A percentile compares a stretch with the other conserved stretches of the same genome.
Evolutionary conservation across 2,113 vertebrate species (phyloP).

Genomic region (Chamaetylas fuelleborni): DNA sequence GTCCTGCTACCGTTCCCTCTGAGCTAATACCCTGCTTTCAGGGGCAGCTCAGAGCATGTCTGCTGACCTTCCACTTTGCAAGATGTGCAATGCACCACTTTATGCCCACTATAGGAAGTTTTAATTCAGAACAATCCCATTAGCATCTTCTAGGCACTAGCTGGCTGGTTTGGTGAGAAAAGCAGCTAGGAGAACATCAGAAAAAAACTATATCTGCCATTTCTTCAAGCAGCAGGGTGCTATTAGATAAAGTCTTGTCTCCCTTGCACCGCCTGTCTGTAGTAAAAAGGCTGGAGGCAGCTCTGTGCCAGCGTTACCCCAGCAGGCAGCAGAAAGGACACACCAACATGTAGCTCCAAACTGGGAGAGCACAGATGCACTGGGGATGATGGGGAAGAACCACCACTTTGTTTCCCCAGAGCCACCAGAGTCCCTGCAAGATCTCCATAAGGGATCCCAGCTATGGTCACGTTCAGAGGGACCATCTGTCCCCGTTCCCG

Average conservation of each 20-base stretch:
- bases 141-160: background rate
- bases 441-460: background rate
- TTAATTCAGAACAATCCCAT: background rate
- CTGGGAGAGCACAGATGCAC: background rate
- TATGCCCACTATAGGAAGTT: background rate
- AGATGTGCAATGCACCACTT: background rate
- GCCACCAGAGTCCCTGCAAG: background rate
- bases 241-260: background rate
- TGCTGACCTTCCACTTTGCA: background rate
- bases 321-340: background rate
- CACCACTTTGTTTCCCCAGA: background rate
- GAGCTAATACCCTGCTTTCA: background rate
- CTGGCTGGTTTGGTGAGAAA: background rate
- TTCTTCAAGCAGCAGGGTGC: background rate
- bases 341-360: accelerated
- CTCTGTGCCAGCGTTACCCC: background rate
- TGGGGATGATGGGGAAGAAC: background rate
- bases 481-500: accelerated
- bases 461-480: background rate
- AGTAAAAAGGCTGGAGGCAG: background rate
- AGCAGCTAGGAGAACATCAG: background rate
- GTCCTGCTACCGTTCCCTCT: background rate
- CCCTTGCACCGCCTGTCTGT: background rate
- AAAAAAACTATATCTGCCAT: background rate
- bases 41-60: background rate